phyloP scores from a whole-genome alignment of 2,888 invertebrate species.

The Cyclophora punctaria region DNA sequence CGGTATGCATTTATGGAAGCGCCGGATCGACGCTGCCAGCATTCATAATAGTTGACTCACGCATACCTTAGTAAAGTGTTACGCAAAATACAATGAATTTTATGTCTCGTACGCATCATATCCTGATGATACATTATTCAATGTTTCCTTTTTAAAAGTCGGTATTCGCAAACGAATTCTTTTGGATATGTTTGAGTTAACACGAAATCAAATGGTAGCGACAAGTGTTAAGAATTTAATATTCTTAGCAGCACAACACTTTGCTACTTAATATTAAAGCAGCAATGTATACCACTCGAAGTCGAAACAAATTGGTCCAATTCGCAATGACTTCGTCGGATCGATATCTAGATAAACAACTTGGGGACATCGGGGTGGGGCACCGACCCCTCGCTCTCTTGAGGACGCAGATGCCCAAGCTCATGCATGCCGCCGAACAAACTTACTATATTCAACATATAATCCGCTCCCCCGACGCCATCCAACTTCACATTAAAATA shows the following conservation, averaged over 20 bases:
- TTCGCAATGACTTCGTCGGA: conserved; percentile 38
- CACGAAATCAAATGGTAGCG: no score
- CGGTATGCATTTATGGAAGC: conserved; percentile 15
- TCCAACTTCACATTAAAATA: conserved; percentile 20
- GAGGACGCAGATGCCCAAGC: conserved; percentile 63
- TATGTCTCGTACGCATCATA: background rate
- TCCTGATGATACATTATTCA: no score
- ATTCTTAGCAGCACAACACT: no score
- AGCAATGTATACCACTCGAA: conserved; percentile 7
- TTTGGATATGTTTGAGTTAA: no score
- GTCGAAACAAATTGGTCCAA: conserved; percentile 33
- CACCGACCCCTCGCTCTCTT: conserved; percentile 43
- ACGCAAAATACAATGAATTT: conserved; percentile 5
- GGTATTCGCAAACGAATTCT: no score
- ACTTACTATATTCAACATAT: conserved; percentile 19
- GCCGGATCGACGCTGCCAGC: conserved; percentile 15
- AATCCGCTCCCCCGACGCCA: conserved; percentile 34
- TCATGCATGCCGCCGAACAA: conserved; percentile 34
- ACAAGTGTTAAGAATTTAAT: no score
- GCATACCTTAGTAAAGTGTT: conserved; percentile 1
- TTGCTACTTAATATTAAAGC: no score
- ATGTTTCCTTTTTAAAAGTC: no score
- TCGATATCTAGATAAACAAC: conserved; percentile 65
- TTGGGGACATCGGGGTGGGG: conserved; percentile 34
- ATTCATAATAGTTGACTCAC: conserved; percentile 17